Conservation (phyloP, 2,113 vertebrate species). For the Catharus bicknelli region DNA sequence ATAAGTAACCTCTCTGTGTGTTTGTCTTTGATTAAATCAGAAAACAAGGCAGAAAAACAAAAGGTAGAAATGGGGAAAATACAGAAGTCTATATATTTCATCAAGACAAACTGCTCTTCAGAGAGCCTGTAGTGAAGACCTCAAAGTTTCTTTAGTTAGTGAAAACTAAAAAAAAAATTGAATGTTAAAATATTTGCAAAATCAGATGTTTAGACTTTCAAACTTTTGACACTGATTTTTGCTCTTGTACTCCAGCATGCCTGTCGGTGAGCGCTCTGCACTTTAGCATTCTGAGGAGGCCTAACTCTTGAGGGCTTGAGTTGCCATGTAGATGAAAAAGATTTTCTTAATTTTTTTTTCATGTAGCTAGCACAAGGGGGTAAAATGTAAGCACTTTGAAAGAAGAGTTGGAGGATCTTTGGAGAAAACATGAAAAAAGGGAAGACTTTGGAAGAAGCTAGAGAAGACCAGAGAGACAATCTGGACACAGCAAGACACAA, state of each 20-base stretch:
- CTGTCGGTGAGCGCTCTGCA: fast-evolving
- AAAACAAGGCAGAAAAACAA: not conserved
- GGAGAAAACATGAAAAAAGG: not conserved
- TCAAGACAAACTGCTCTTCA: not conserved
- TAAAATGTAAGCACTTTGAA: not conserved
- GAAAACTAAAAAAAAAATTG: not conserved
- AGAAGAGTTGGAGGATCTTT: not conserved
- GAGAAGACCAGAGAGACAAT: not conserved
- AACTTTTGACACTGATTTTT: not conserved
- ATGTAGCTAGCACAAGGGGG: not conserved
- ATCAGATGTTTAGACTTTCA: not conserved
- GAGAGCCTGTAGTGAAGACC: not conserved
- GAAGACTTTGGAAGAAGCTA: not conserved
- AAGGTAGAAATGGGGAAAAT: not conserved
- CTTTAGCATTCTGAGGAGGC: not conserved
- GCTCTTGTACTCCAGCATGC: not conserved
- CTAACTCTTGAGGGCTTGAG: not conserved
- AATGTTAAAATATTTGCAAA: not conserved
- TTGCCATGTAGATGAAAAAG: not conserved
- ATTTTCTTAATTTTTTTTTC: fast-evolving
- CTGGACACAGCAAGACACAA: not conserved
- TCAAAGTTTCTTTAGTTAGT: not conserved
- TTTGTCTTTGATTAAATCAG: not conserved
- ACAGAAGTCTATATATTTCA: not conserved
- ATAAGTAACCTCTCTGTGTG: not conserved